Evolutionary conservation across 1,140 invertebrate species (phyloP), one percentile per base, ranked within the genome.

Genomic region (Bombus polaris): DNA sequence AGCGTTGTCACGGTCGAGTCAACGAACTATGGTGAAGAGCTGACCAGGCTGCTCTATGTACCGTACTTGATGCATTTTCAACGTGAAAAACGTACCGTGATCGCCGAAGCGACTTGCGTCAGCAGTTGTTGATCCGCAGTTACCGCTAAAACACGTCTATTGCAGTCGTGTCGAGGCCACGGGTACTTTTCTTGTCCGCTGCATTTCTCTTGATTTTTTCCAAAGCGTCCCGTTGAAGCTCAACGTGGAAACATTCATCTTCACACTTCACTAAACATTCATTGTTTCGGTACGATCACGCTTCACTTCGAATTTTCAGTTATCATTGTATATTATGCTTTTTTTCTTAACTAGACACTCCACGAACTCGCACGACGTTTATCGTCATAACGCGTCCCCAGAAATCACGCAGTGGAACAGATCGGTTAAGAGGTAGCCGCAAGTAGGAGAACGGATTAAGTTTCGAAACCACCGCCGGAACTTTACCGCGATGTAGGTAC

Each of bases 81-180:
- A 70, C 28, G 47, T 37, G 13, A 35, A 57, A 44, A 84, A 84
- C 75, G 65, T 32, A 78, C 74, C 59, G 47, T 35, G 37, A 37
- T 57, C n/a, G 47, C 0, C 32, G 42, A 74, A 53, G 39, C 81
- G 53, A 25, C 3, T 18, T 25, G 28, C 28, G 57, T 65, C 57
- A 53, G 39, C 44, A 44, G 81, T 57, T 66, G 71, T 83, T 42
- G 47, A 78, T 37, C 65, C 57, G 42, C 42, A 32, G 73, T 75
- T 42, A 66, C 81, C 57, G 44, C 74, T 82, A 65, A 76, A 83
- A 28, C 59, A 35, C 32, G 59, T 83, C 62, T 83, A 83, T 77
- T 57, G 81, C 62, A 65, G 68, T 35, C 62, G 35, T 44, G 42
- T 42, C 42, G 59, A 9, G 25, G 32, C 22, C 75, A 71, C 82